phyloP scores from a whole-genome alignment of 2,113 vertebrate species.

The Scalopus aquaticus region DNA sequence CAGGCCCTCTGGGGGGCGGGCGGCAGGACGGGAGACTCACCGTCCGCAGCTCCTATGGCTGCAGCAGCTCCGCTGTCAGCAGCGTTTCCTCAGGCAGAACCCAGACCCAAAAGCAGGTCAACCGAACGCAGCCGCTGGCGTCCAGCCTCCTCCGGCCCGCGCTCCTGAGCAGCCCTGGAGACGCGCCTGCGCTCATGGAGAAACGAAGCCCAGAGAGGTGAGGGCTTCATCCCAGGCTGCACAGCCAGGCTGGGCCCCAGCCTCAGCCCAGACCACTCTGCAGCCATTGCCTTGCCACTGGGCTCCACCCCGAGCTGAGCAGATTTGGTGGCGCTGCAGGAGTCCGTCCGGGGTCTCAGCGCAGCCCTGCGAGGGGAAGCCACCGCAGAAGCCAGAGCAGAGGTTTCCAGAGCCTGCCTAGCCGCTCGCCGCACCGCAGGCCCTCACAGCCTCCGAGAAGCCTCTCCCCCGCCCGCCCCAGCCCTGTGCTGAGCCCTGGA shows the following conservation, averaged over 20 bases:
- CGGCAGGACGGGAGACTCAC: no score
- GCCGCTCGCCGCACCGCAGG: neutral
- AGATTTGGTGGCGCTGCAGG: neutral
- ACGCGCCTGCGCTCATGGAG: neutral
- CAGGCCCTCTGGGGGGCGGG: no score
- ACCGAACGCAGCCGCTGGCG: no score
- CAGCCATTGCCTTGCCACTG: neutral
- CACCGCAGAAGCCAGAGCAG: fast-evolving
- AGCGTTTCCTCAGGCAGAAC: no score
- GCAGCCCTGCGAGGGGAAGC: neutral
- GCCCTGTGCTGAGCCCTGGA: no score
- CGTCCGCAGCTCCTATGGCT: no score
- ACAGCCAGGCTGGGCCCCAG: neutral
- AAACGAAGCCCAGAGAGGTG: neutral
- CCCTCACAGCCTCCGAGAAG: fast-evolving
- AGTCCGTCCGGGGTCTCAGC: neutral
- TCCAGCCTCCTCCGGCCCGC: neutral
- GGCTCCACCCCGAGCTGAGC: neutral
- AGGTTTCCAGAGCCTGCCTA: neutral
- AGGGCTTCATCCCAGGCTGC: neutral
- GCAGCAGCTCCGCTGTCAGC: no score
- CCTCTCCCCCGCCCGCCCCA: neutral
- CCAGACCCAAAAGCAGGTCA: no score
- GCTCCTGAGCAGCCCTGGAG: no score
- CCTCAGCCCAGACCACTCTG: neutral